Evolutionary conservation across 2,888 invertebrate species (phyloP).

Genomic region (Keiferia lycopersicella): DNA sequence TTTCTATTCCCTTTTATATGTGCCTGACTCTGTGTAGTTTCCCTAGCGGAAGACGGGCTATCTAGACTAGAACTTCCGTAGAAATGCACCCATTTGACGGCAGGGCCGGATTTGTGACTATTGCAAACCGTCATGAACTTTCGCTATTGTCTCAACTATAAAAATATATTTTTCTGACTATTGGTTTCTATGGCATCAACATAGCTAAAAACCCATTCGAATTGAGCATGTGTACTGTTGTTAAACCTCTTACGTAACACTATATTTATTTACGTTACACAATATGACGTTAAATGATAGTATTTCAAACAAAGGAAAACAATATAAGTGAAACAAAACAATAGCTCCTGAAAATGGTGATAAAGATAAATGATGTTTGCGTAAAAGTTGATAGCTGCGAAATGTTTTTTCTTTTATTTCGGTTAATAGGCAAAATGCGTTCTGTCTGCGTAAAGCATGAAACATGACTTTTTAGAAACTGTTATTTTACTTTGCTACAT

Average conservation of each 20-base stretch:
- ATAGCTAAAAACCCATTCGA: too few relatives aligned
- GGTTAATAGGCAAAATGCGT: neutral
- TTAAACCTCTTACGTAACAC: too few relatives aligned
- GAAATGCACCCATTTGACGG: slow-evolving; percentile 26
- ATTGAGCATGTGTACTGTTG: too few relatives aligned
- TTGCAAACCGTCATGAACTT: neutral
- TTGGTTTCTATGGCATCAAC: too few relatives aligned
- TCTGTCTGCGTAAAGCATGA: neutral
- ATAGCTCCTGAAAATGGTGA: neutral
- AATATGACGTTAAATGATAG: too few relatives aligned
- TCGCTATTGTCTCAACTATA: too few relatives aligned
- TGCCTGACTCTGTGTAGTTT: slow-evolving; percentile 5
- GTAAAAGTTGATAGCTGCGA: neutral
- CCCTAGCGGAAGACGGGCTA: slow-evolving; percentile 5
- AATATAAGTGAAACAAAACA: neutral
- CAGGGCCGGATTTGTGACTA: neutral
- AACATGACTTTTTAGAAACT: neutral
- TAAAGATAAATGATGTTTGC: slow-evolving; percentile 4
- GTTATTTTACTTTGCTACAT: too few relatives aligned
- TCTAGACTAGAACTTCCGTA: slow-evolving; percentile 10
- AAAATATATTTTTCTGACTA: too few relatives aligned
- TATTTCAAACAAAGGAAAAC: neutral
- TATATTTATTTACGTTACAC: too few relatives aligned
- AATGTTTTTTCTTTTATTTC: neutral
- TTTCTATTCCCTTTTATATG: neutral